phyloP scores from a whole-genome alignment of 2,797 vertebrate genomes.

The Hippopotamyrus pictus region DNA sequence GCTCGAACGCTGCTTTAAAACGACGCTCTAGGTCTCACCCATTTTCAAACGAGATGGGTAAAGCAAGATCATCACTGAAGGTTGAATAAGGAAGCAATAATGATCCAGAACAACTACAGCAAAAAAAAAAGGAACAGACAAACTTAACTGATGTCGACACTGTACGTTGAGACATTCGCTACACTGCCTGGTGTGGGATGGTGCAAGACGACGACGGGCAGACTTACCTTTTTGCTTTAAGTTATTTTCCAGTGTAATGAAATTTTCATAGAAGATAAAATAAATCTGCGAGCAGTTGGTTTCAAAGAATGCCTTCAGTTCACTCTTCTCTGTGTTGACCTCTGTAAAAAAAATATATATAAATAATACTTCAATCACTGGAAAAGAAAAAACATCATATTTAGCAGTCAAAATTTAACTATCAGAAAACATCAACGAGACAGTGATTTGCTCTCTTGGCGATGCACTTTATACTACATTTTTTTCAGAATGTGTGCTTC shows the following conservation, averaged over 20 bases:
- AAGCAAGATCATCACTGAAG: neutral
- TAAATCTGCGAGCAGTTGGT: conserved; percentile 96
- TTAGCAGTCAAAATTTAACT: neutral
- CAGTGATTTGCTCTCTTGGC: neutral
- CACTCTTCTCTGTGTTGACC: conserved; percentile 77
- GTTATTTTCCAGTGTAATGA: conserved; percentile 96
- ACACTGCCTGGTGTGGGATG: neutral
- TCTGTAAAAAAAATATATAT: conserved; percentile 58
- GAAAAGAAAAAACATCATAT: neutral
- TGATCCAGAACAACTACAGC: neutral
- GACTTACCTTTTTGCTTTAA: conserved; percentile 95
- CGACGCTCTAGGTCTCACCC: neutral
- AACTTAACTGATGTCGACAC: neutral
- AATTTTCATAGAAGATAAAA: conserved; percentile 99
- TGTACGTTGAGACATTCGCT: neutral
- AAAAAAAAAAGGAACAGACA: neutral
- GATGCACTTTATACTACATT: neutral
- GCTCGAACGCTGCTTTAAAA: neutral
- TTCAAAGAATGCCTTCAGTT: conserved; percentile 95
- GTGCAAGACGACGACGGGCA: too few relatives aligned
- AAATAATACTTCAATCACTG: neutral
- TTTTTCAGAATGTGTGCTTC: neutral
- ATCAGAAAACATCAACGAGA: neutral
- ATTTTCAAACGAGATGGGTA: neutral
- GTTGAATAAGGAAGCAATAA: neutral